A percentile compares a stretch with the other conserved stretches of the same genome.
Conservation (phyloP, 2,888 invertebrate genomes). For the Drosophila leonis region DNA sequence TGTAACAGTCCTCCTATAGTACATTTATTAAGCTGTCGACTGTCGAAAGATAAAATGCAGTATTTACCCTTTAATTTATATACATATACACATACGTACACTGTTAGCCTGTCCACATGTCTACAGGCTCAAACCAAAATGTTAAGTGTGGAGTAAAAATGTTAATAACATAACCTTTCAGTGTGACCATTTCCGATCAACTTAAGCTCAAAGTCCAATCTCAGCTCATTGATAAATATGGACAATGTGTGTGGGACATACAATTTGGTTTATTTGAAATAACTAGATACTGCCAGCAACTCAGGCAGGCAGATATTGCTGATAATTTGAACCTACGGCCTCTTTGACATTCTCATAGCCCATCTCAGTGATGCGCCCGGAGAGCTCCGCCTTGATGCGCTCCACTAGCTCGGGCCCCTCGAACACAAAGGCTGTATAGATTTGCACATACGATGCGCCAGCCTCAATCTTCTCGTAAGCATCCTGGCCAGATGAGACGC, state of each 20-base stretch:
- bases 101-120: too few species aligned
- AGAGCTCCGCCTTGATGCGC: slow-evolving; percentile 93
- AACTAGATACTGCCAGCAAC: not conserved
- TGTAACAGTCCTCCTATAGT: not conserved
- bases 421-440: slow-evolving; percentile 95
- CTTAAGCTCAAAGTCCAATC: not conserved
- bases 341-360: slow-evolving; percentile 90
- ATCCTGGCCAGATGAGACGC: slow-evolving; percentile 94
- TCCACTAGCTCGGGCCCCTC: slow-evolving; percentile 93
- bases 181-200: not conserved
- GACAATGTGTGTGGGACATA: not conserved
- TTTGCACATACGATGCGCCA: slow-evolving; percentile 95
- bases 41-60: too few species aligned
- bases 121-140: too few species aligned
- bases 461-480: slow-evolving; percentile 98
- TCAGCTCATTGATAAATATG: not conserved
- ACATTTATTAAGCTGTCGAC: too few species aligned
- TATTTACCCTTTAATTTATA: not conserved
- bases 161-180: not conserved
- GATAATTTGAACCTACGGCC: slow-evolving; percentile 89
- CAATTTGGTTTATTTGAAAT: not conserved
- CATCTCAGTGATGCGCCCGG: slow-evolving; percentile 88
- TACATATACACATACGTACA: not conserved
- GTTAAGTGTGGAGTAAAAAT: not conserved
- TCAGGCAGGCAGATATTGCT: slow-evolving; percentile 61